Evolutionary conservation across 2,113 vertebrate species (phyloP).

Genomic region (Chaenogobius annularis): DNA sequence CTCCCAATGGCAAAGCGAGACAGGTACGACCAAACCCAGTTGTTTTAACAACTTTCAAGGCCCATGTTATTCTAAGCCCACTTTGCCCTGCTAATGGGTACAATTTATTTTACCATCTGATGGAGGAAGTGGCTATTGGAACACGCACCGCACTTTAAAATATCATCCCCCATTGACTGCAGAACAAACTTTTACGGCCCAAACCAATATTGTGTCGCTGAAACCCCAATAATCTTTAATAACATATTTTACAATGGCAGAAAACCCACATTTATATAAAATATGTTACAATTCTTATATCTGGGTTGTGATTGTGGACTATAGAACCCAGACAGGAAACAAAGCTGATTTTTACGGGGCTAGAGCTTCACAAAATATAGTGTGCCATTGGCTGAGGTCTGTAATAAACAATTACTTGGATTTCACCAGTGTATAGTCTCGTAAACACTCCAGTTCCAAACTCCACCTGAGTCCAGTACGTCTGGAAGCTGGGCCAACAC

Average conservation of each 20-base stretch:
- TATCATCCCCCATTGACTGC: conserved; percentile 34
- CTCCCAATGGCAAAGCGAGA: conserved; percentile 67
- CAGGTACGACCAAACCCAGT: conserved; percentile 46
- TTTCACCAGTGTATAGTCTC: conserved; percentile 59
- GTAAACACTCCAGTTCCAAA: conserved; percentile 59
- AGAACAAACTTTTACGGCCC: conserved; percentile 54
- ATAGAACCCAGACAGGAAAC: conserved; percentile 64
- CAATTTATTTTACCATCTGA: conserved; percentile 61
- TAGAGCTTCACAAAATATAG: conserved; percentile 62
- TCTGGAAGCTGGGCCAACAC: conserved; percentile 35
- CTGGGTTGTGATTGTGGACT: conserved; percentile 49
- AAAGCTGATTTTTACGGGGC: conserved; percentile 61
- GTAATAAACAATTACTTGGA: conserved; percentile 73
- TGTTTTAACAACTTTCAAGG: conserved; percentile 52
- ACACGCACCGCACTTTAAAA: conserved; percentile 39
- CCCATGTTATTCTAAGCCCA: conserved; percentile 41
- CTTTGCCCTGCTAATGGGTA: conserved; percentile 65
- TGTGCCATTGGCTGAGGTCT: conserved; percentile 48
- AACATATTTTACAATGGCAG: background rate
- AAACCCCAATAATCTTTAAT: conserved; percentile 63
- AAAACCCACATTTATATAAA: conserved; percentile 28
- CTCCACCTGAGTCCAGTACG: conserved; percentile 61
- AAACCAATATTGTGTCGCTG: conserved; percentile 60
- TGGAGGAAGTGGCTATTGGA: conserved; percentile 59
- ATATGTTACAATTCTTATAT: conserved; percentile 43